Conservation (phyloP, 2,797 vertebrate genomes). For the Microcaecilia unicolor region DNA sequence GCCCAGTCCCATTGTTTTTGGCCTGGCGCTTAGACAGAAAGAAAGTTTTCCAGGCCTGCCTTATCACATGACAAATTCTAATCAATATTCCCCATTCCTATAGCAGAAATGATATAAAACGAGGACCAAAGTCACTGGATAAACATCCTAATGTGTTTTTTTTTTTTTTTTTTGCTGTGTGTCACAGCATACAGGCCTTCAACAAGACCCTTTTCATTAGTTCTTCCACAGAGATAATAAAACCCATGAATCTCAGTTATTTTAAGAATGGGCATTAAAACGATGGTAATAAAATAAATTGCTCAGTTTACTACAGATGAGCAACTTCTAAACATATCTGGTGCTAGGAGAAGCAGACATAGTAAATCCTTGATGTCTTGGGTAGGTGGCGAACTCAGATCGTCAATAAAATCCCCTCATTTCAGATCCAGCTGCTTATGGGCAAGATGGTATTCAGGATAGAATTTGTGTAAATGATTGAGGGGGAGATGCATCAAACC, state of each 20-base stretch:
- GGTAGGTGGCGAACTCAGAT: constrained; percentile 4
- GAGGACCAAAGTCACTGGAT: background rate
- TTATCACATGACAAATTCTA: too few species aligned
- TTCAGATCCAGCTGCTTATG: too few species aligned
- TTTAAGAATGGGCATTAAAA: constrained; percentile 23
- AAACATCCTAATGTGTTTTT: background rate
- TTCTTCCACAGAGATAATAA: constrained; percentile 5
- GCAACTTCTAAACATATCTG: constrained; percentile 6
- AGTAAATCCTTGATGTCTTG: constrained; percentile 27
- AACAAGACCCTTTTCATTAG: constrained; percentile 15
- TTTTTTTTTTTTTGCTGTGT: too few species aligned
- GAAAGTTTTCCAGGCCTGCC: too few species aligned
- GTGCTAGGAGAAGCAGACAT: constrained; percentile 12
- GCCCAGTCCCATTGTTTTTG: too few species aligned
- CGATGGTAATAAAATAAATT: constrained; percentile 23
- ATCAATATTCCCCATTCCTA: constrained; percentile 8
- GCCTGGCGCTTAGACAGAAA: too few species aligned
- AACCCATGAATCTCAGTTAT: constrained; percentile 20
- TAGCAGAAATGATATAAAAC: constrained; percentile 1
- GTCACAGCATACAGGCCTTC: background rate
- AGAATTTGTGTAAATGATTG: too few species aligned
- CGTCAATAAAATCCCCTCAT: constrained; percentile 15
- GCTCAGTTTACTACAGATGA: constrained; percentile 17
- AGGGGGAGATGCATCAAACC: too few species aligned
- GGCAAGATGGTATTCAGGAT: too few species aligned